Conservation (phyloP, 1,140 invertebrate species). For the Berghia stephanieae region DNA sequence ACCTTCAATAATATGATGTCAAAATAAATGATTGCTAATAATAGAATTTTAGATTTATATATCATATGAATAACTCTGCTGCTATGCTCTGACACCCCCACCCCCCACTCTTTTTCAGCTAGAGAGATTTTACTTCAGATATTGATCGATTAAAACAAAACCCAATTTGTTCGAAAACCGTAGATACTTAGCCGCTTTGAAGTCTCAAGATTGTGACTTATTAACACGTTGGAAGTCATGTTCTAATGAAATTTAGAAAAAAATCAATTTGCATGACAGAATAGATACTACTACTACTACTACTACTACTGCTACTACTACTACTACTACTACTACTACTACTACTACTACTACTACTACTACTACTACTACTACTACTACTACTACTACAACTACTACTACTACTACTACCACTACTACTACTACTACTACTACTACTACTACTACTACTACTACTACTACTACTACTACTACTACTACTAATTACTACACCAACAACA, state of each 20-base stretch:
- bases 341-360: background rate
- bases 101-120: no score
- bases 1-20: slow-evolving; percentile 59
- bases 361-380: slow-evolving; percentile 18
- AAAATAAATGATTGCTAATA: slow-evolving; percentile 60
- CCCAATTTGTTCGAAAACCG: background rate
- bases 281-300: background rate
- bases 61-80: no score
- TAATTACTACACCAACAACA: background rate
- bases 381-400: slow-evolving; percentile 5
- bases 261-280: background rate
- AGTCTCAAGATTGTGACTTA: no score
- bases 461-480: slow-evolving; percentile 10
- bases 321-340: slow-evolving; percentile 16
- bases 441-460: slow-evolving; percentile 15
- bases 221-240: no score
- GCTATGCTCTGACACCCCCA: no score
- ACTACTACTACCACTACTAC: background rate
- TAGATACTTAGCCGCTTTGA: background rate
- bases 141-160: slow-evolving; percentile 47
- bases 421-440: background rate
- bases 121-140: slow-evolving; percentile 62
- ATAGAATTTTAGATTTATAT: no score
- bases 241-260: no score
- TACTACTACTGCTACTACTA: background rate